A percentile compares a stretch with the other conserved stretches of the same genome.
These are phyloP conservation scores for Lucilia cuprina DNA, from an alignment of 1,140 invertebrate species.

Conservation along the genomic window DNA sequence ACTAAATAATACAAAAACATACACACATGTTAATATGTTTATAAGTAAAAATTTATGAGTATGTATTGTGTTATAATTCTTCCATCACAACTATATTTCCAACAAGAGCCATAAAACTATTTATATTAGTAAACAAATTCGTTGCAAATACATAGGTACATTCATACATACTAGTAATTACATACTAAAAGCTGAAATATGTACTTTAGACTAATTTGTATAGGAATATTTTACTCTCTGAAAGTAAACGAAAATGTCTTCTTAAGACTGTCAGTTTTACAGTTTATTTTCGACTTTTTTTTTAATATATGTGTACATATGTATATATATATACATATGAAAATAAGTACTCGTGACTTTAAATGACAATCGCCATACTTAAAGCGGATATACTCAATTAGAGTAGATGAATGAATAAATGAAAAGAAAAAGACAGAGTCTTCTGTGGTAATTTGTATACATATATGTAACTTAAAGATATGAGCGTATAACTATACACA, in stretches of 20 bases:
- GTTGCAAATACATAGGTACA: no score
- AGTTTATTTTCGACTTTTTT: background rate
- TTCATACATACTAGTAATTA: no score
- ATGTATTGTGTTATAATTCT: background rate
- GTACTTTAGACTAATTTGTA: no score
- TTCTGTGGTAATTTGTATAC: conserved; percentile 15
- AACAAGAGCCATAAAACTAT: background rate
- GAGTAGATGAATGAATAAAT: conserved; percentile 5
- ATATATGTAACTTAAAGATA: conserved; percentile 13
- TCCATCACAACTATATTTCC: background rate
- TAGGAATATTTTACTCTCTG: no score
- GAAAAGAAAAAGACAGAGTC: background rate
- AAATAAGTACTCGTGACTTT: conserved; percentile 23
- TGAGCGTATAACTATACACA: background rate
- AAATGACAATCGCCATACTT: conserved; percentile 34
- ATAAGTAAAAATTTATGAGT: background rate
- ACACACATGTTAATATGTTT: no score
- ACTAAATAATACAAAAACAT: background rate
- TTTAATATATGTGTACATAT: no score
- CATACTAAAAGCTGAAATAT: no score
- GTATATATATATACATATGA: no score
- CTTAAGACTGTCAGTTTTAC: background rate
- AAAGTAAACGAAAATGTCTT: background rate
- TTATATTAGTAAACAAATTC: no score
- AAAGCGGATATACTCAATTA: conserved; percentile 34